Evolutionary conservation across 2,797 vertebrate species (phyloP), one percentile per base, ranked within the genome.

Genomic region (Hemibagrus guttatus): DNA sequence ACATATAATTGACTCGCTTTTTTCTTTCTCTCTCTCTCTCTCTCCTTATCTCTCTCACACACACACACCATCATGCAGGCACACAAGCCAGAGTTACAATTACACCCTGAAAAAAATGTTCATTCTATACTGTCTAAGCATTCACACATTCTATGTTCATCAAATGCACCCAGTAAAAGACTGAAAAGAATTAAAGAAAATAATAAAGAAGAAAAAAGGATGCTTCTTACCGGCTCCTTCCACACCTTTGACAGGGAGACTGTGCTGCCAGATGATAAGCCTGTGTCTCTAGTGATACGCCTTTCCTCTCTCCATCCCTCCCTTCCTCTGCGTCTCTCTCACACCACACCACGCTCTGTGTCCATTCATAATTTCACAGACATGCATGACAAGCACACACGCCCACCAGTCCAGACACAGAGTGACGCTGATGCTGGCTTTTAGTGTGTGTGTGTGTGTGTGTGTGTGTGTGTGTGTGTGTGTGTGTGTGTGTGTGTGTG

Each of bases 321-420:
- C 89, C 87, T 84, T 75, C 76, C 80, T 89, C 76, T 87, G 71
- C 78, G 46, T 78, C 86, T 78, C 84, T 35, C 69, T 83, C 90
- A 7, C 93, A 93, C 90, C 87, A 61, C 58, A 31, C 71, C 79
- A 68, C 46, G 13, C 83, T 68, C 75, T 35, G 69, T 21, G 88
- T 89, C 92, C 93, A 95, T 94, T 95, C 94, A 95, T 90, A 93
- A 94, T 93, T 90, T 91, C 35, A 75, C 92, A 88, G 82, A 87
- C 84, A 78, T 58, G 71, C 83, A 79, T 82, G 71, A 85, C 78
- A 69, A 81, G 82, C 90, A 84, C 64, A n/a, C 72, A 86, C 93
- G 91, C 86, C 89, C 88, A 89, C 91, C 91, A 87, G 35, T 42
- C 17, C 28, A 84, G 79, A 84, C 79, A 83, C 61, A n/a, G 16